Conservation (phyloP, 2,888 invertebrate species). For the Tetragonisca angustula region DNA sequence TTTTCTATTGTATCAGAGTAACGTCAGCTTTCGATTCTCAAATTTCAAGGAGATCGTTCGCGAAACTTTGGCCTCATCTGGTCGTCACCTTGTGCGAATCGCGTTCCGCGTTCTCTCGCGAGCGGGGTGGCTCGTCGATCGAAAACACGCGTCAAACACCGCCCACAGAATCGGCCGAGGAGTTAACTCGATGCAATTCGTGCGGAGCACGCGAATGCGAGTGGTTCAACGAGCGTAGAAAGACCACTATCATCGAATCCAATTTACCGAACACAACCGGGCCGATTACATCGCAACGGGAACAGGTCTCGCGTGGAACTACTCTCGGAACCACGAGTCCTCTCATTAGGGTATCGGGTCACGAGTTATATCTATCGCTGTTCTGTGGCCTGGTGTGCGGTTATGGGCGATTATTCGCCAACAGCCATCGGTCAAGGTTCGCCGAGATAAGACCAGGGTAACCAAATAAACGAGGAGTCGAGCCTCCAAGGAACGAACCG, state of each 20-base stretch:
- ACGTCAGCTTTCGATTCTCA: too few species aligned
- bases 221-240: conserved; percentile 49
- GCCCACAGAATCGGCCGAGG: conserved; percentile 10
- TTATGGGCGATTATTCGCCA: conserved; percentile 61
- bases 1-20: too few species aligned
- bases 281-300: conserved; percentile 74
- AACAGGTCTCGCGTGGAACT: conserved; percentile 43
- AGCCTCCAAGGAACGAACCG: conserved; percentile 35
- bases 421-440: conserved; percentile 41
- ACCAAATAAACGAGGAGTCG: conserved; percentile 72
- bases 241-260: conserved; percentile 72
- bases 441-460: conserved; percentile 67
- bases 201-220: conserved; percentile 29
- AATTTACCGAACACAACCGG: conserved; percentile 77
- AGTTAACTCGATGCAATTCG: conserved; percentile 34
- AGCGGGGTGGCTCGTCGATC: background rate
- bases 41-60: background rate
- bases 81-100: background rate
- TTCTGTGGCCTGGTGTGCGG: conserved; percentile 42
- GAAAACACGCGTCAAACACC: conserved; percentile 44
- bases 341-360: conserved; percentile 79
- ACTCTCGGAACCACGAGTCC: conserved; percentile 43
- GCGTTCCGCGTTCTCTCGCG: background rate
- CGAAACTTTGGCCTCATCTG: background rate
- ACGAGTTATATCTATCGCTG: conserved; percentile 79